A percentile compares a stretch with the other conserved stretches of the same genome.
Conservation (phyloP, 2,888 invertebrate species). For the Elysia crispata region DNA sequence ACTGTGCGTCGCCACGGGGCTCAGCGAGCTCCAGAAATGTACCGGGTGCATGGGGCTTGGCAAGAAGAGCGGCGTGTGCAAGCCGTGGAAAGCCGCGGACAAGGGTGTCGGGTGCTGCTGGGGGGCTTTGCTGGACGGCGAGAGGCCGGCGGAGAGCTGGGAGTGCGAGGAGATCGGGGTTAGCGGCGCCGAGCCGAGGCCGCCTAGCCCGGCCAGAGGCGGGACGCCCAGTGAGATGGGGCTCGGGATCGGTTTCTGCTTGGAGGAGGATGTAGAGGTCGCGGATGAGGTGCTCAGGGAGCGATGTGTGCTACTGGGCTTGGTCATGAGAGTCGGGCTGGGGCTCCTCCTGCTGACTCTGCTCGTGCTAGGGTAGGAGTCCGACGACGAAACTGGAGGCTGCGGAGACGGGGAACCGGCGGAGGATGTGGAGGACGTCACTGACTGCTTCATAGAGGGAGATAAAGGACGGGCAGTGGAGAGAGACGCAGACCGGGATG, state of each 20-base stretch:
- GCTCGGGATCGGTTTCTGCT: conserved; percentile 65
- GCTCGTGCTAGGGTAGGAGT: neutral
- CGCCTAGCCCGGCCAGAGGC: neutral
- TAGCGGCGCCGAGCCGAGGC: conserved; percentile 49
- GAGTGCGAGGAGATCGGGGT: conserved; percentile 57
- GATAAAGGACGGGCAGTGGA: neutral
- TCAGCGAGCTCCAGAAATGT: conserved; percentile 78
- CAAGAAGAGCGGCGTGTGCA: conserved; percentile 69
- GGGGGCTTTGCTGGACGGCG: conserved; percentile 65
- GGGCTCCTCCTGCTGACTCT: neutral
- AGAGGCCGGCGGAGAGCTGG: conserved; percentile 58
- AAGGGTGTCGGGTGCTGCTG: conserved; percentile 55
- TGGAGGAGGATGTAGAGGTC: conserved; percentile 11
- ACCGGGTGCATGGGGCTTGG: conserved; percentile 67
- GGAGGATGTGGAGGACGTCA: conserved; percentile 42
- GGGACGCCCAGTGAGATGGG: conserved; percentile 61
- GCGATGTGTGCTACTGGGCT: no score
- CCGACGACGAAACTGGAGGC: neutral
- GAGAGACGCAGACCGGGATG: conserved; percentile 14
- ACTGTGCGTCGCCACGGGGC: conserved; percentile 72
- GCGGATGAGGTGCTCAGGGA: neutral
- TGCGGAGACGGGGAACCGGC: conserved; percentile 35
- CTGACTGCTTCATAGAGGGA: neutral
- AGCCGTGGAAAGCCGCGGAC: conserved; percentile 45
- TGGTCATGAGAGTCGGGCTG: neutral